phyloP scores from a whole-genome alignment of 2,797 vertebrate genomes.

The Scarus forsteni region DNA sequence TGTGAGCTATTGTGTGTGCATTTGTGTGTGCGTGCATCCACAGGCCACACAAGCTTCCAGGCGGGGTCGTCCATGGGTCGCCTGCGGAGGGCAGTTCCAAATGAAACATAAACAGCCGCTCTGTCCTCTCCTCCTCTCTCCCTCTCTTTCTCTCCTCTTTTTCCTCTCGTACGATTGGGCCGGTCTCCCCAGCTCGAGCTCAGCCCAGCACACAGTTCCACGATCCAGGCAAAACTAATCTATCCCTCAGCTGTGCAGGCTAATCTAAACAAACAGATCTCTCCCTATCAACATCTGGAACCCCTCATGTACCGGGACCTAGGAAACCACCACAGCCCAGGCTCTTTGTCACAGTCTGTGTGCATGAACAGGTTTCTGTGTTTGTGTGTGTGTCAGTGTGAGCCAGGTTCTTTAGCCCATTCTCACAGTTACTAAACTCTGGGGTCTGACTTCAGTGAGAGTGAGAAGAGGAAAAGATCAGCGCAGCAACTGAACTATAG shows the following conservation, averaged over 20 bases:
- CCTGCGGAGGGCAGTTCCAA: conserved; percentile 89
- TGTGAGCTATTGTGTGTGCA: conserved; percentile 26
- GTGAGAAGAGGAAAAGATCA: background rate
- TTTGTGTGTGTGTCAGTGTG: conserved; percentile 12
- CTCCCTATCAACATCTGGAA: conserved; percentile 92
- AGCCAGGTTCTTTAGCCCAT: conserved; percentile 29
- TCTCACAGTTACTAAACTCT: conserved; percentile 9
- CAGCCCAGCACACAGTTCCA: conserved; percentile 78
- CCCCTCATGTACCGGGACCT: conserved; percentile 88
- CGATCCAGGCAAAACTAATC: conserved; percentile 93
- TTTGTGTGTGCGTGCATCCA: conserved; percentile 34
- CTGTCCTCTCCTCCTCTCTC: conserved; percentile 68
- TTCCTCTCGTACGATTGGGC: conserved; percentile 86
- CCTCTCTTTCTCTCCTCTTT: conserved; percentile 51
- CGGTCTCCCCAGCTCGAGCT: conserved; percentile 79
- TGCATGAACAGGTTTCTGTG: conserved; percentile 40
- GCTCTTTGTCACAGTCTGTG: conserved; percentile 62
- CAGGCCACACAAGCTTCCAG: conserved; percentile 85
- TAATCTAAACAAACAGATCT: conserved; percentile 95
- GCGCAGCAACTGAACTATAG: background rate
- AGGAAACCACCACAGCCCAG: conserved; percentile 78
- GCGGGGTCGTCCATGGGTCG: conserved; percentile 89
- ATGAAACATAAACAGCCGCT: conserved; percentile 92
- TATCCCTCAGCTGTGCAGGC: conserved; percentile 92
- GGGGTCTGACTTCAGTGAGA: conserved; percentile 5